A percentile compares a stretch with the other conserved stretches of the same genome.
Conservation (phyloP, 2,797 vertebrate species). For the Rhincodon typus region DNA sequence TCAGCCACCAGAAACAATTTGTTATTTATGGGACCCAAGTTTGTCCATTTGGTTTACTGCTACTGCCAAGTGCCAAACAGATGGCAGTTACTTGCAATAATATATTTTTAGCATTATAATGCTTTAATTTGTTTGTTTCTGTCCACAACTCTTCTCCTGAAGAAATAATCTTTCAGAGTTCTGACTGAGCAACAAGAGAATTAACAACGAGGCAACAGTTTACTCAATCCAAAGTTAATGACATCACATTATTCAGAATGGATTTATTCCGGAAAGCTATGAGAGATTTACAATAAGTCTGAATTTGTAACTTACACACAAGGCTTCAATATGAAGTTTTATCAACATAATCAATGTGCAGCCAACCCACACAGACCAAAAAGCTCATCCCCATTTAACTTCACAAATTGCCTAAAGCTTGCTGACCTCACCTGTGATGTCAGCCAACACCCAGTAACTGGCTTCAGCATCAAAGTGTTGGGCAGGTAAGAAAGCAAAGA, state of each 20-base stretch:
- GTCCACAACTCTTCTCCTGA: not conserved
- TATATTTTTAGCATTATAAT: not conserved
- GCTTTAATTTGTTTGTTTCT: not conserved
- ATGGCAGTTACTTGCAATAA: not conserved
- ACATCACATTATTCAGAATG: not conserved
- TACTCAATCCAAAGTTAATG: not conserved
- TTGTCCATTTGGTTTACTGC: not conserved
- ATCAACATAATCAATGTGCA: not conserved
- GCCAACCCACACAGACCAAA: not conserved
- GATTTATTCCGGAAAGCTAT: not conserved
- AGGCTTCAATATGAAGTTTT: not conserved
- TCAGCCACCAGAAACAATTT: not conserved
- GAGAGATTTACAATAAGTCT: not conserved
- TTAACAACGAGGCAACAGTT: not conserved
- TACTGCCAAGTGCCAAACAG: not conserved
- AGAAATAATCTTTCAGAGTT: not conserved
- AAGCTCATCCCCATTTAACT: not conserved
- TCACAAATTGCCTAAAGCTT: not conserved
- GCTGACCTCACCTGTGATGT: not conserved
- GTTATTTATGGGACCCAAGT: too few species aligned
- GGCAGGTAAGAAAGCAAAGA: not conserved
- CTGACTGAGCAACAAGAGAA: not conserved
- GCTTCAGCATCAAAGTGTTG: not conserved
- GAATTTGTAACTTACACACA: not conserved
- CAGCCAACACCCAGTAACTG: not conserved